Base-by-base conservation (phyloP, 2,113 vertebrate species). In the Pedionomus torquatus region DNA sequence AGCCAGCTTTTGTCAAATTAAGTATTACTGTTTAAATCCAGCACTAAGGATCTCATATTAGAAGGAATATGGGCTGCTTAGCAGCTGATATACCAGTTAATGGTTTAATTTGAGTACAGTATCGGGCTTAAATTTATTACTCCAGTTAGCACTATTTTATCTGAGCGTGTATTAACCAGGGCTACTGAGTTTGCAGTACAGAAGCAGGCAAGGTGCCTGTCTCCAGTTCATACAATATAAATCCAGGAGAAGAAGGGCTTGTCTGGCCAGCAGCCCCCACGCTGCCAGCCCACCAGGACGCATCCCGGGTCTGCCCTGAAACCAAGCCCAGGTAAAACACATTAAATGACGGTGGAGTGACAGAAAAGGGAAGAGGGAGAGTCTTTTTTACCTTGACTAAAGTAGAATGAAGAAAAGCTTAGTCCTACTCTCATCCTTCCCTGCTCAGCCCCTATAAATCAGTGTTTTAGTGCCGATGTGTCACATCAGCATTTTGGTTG, bases 401-500 rank as follows among this genome's bases (percentile, higher is more conserved):
- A 35, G 5, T 11, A 33, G 43, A 51, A 11, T 0, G 7, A 61
- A 20, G 11, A 13, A 5, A 83, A 61, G 21, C 9, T 41, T 24
- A 58, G 60, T 31, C 31, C 7, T 37, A 54, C 12, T 79, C 17
- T 17, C 1, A 0, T 25, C 12, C 35, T 35, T 74, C 74, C 39
- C 11, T 26, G 5, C 68, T 20, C 39, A 16, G 19, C 16, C 10
- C 33, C 41, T 64, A n/a, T 4, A 54, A 57, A 44, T 43, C 52
- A 15, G 5, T 12, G 9, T 10, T 75, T 58, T 51, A 61, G 19
- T 54, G 43, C 46, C 6, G 20, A 5, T 26, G 43, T 7, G 35
- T 54, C 65, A 9, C 0, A 0, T 16, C 57, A 5, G 5, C 2
- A 1, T 3, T 14, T 8, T 6, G 31, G 7, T 7, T 20, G 5